Evolutionary conservation across 2,113 vertebrate genomes (phyloP).

Genomic region (Thalassarche chlororhynchos): DNA sequence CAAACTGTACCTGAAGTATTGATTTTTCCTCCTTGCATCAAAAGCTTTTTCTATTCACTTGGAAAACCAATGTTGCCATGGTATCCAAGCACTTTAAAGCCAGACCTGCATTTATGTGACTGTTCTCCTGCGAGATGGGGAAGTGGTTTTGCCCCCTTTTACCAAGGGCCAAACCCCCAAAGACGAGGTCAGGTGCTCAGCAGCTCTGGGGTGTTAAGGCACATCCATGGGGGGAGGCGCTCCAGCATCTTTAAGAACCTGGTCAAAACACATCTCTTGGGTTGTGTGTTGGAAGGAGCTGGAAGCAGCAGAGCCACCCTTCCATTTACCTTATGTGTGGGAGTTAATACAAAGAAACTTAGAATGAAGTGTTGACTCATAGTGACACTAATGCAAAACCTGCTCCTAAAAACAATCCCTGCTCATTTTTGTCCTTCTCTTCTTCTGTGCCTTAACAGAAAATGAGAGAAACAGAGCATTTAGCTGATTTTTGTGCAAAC

Average conservation of each 20-base stretch:
- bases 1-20: background rate
- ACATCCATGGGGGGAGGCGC: fast-evolving
- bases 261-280: background rate
- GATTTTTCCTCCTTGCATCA: background rate
- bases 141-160: background rate
- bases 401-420: background rate
- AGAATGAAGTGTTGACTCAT: background rate
- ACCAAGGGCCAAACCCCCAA: background rate
- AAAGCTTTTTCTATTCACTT: background rate
- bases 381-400: background rate
- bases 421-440: background rate
- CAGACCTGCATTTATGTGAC: background rate
- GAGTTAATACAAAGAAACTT: background rate
- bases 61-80: background rate
- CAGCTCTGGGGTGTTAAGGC: background rate
- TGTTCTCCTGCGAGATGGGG: background rate
- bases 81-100: background rate
- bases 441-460: background rate
- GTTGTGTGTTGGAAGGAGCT: background rate
- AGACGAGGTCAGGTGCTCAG: fast-evolving
- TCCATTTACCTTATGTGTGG: background rate
- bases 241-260: background rate
- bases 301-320: background rate
- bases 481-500: background rate
- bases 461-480: background rate